Evolutionary conservation across 2,888 invertebrate genomes (phyloP), one percentile per base, ranked within the genome.

Genomic region (Sinohyriopsis cumingii): DNA sequence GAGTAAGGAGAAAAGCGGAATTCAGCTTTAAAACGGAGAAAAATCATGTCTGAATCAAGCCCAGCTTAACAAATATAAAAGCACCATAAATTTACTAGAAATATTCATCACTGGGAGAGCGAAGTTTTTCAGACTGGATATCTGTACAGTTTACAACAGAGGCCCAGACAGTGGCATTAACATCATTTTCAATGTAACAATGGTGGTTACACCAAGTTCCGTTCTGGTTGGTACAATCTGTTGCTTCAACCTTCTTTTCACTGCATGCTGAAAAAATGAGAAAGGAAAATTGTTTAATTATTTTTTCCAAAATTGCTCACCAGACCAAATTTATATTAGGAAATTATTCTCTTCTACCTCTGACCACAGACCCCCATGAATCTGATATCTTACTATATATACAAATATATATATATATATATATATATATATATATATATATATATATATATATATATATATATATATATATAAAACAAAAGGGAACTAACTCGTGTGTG

Each of bases 61-160:
- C 3, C 3, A 7, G 20, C n/a, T 53, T 63, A 63, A 45, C 53
- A 22, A 19, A 63, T 24, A 18, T 63, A 25, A 24, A 24, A 55
- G 20, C 22, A 53, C 5, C 25, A 54, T 24, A 55, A 5, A 84
- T 90, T 89, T 83, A 91, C 91, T 91, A 90, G 83, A 92, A 92
- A 80, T 91, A 92, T 74, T 92, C 92, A 79, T 92, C 89, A 78
- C 91, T 91, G 20, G 92, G 91, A 55, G 84, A 86, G 25, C 65
- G 67, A 63, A 74, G 69, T 9, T 75, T 64, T 15, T 62, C 65
- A 1, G 68, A 63, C 18, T 65, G 61, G 22, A 68, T 59, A 15
- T 68, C 59, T 4, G 72, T 65, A 59, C 76, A 73, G 65, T 86
- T 85, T n/a, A 64, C 70, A 1, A 65, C 53, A 15, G 70, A 60